These are phyloP conservation scores for Chesias legatella DNA, from an alignment of 2,888 invertebrate genomes.

Conservation along the genomic window DNA sequence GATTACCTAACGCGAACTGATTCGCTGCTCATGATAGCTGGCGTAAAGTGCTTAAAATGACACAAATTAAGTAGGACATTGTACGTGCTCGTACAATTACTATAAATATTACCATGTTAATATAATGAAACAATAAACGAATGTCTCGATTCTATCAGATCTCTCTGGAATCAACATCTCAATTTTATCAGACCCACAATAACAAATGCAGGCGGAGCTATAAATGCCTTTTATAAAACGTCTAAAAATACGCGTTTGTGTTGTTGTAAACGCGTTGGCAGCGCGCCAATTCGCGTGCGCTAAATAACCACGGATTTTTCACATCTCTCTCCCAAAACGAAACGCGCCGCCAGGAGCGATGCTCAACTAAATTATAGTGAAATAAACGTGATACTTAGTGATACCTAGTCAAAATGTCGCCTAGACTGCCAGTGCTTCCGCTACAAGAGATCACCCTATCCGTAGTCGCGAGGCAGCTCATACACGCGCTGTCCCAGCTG, in stretches of 20 bases:
- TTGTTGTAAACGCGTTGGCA: slow-evolving; percentile 72
- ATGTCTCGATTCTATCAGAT: too few species aligned
- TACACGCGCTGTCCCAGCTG: slow-evolving; percentile 82
- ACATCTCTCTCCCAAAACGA: slow-evolving; percentile 63
- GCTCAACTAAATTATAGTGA: slow-evolving; percentile 54
- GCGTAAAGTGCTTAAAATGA: too few species aligned
- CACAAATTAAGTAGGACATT: too few species aligned
- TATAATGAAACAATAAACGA: too few species aligned
- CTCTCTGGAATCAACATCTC: too few species aligned
- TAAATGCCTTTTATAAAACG: slow-evolving; percentile 73
- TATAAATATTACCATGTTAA: too few species aligned
- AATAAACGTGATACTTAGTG: slow-evolving; percentile 45
- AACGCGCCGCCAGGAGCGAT: slow-evolving; percentile 50
- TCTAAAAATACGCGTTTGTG: slow-evolving; percentile 74
- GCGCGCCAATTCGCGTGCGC: slow-evolving; percentile 67
- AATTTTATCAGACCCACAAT: slow-evolving; percentile 36
- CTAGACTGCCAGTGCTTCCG: slow-evolving; percentile 81
- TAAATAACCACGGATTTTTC: slow-evolving; percentile 66
- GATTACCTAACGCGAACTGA: too few species aligned
- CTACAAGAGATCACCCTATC: slow-evolving; percentile 82
- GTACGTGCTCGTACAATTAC: too few species aligned
- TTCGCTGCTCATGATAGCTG: too few species aligned
- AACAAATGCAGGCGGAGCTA: slow-evolving; percentile 51
- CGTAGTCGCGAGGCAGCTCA: slow-evolving; percentile 81
- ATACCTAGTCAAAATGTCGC: slow-evolving; percentile 77